Conservation (phyloP, 2,888 invertebrate species). For the Tetrapedia diversipes region DNA sequence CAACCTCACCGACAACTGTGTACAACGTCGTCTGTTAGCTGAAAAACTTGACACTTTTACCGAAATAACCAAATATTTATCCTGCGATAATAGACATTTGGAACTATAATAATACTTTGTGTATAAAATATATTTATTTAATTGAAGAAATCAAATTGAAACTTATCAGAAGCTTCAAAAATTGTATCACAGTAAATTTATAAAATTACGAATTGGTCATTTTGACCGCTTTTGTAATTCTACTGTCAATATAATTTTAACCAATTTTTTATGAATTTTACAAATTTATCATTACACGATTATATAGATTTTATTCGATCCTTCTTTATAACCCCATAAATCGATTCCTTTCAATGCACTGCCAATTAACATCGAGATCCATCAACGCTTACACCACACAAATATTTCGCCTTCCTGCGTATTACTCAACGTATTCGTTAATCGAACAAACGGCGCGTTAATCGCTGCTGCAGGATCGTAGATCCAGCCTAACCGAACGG, state of each 20-base stretch:
- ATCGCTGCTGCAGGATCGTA: slow-evolving; percentile 17
- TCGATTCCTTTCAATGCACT: neutral
- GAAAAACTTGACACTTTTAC: no score
- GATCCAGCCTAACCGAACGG: slow-evolving; percentile 35
- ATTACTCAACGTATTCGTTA: neutral
- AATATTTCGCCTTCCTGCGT: neutral
- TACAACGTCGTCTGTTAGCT: no score
- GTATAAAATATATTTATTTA: no score
- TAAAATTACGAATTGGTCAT: no score
- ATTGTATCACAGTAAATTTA: no score
- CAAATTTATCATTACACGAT: neutral
- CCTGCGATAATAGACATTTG: no score
- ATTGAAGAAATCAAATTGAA: no score
- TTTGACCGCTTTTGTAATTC: no score
- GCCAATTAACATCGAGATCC: neutral
- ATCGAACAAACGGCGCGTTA: slow-evolving; percentile 19
- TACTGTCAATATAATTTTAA: no score
- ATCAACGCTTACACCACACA: neutral
- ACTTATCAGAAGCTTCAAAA: no score
- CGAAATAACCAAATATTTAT: no score
- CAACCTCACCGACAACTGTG: slow-evolving; percentile 16
- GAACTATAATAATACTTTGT: no score
- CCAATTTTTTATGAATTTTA: neutral
- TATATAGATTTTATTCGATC: neutral
- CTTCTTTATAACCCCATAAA: neutral